phyloP scores from a whole-genome alignment of 2,888 invertebrate species.

The Euspilapteryx auroguttella region DNA sequence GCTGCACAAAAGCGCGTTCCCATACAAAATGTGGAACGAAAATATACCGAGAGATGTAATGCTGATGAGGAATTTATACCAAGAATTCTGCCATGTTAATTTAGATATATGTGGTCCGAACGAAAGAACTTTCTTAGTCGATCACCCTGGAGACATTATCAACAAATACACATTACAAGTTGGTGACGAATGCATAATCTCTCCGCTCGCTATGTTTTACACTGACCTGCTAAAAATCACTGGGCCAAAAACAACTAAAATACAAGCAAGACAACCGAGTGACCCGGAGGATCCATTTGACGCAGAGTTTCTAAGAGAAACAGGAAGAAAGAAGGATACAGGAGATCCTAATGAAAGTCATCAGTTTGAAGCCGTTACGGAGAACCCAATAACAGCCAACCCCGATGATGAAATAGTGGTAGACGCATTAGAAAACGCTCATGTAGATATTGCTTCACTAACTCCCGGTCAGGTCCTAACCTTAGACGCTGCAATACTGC shows the following conservation, averaged over 20 bases:
- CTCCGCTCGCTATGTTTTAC: slow-evolving; percentile 85
- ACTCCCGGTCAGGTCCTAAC: slow-evolving; percentile 82
- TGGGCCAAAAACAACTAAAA: slow-evolving; percentile 71
- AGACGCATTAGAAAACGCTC: slow-evolving; percentile 58
- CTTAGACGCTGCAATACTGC: slow-evolving; percentile 87
- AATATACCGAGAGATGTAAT: slow-evolving; percentile 75
- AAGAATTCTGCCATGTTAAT: slow-evolving; percentile 89
- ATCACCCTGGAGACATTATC: slow-evolving; percentile 68
- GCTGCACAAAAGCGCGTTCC: slow-evolving; percentile 87
- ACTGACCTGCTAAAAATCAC: slow-evolving; percentile 88
- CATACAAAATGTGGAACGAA: slow-evolving; percentile 80
- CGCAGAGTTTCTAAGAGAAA: slow-evolving; percentile 88
- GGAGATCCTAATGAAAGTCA: slow-evolving; percentile 47
- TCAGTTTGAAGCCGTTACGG: slow-evolving; percentile 51
- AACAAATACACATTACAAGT: slow-evolving; percentile 77
- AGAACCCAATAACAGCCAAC: slow-evolving; percentile 45
- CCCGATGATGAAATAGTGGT: slow-evolving; percentile 75
- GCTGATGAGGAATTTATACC: slow-evolving; percentile 81
- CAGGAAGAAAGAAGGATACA: slow-evolving; percentile 64
- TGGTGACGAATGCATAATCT: slow-evolving; percentile 91
- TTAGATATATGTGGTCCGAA: slow-evolving; percentile 87
- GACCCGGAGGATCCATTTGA: slow-evolving; percentile 95
- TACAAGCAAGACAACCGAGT: slow-evolving; percentile 69
- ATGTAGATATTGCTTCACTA: slow-evolving; percentile 68
- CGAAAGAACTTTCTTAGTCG: slow-evolving; percentile 76